phyloP scores from a whole-genome alignment of 2,888 invertebrate genomes.

The Theretra japonica region DNA sequence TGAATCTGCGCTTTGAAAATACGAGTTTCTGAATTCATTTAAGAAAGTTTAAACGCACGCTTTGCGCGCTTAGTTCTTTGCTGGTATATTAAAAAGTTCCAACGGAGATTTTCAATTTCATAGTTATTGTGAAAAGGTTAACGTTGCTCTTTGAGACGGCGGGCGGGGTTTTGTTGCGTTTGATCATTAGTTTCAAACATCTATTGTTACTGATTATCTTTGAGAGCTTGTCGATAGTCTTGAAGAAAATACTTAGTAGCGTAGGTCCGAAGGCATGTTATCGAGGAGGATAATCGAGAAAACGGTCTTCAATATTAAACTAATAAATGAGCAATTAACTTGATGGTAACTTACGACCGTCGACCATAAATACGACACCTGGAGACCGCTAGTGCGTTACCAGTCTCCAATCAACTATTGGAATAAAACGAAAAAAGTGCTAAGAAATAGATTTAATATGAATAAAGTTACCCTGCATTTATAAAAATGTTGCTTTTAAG shows the following conservation, averaged over 20 bases:
- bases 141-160: conserved; percentile 3
- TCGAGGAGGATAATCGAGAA: no score
- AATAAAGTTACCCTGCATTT: no score
- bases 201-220: background rate
- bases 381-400: no score
- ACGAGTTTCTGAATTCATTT: conserved; percentile 51
- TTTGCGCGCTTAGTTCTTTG: conserved; percentile 38
- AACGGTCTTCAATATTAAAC: no score
- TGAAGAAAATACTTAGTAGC: background rate
- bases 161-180: background rate
- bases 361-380: no score
- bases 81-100: conserved; percentile 49
- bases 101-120: conserved; percentile 19
- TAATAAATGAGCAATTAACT: no score
- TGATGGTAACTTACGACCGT: no score
- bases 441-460: no score
- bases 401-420: no score
- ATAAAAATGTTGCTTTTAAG: no score
- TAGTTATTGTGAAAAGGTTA: conserved; percentile 13
- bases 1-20: conserved; percentile 52
- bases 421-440: no score
- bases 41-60: conserved; percentile 46
- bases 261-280: no score
- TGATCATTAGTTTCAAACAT: conserved; percentile 5
- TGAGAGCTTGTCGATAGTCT: background rate